Evolutionary conservation across 2,797 vertebrate genomes (phyloP).

Genomic region (Tenualosa ilisha): DNA sequence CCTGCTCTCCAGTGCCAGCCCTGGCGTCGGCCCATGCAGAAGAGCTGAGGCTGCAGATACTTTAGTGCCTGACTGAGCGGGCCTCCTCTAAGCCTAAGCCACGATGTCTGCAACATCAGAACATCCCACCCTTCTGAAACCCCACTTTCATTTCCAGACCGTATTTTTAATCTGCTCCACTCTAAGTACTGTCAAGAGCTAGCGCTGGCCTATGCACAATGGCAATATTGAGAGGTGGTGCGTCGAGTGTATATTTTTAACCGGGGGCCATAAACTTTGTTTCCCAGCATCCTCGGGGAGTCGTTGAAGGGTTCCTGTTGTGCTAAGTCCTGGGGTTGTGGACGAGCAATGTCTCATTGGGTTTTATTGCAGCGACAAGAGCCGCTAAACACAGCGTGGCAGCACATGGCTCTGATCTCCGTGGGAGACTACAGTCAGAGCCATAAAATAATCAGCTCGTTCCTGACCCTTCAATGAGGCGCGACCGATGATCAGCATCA

Average conservation of each 20-base stretch:
- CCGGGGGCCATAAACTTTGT: background rate
- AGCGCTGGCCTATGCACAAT: background rate
- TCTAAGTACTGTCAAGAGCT: background rate
- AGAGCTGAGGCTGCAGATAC: background rate
- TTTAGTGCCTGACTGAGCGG: background rate
- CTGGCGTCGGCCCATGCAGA: background rate
- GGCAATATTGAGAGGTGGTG: background rate
- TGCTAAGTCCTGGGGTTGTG: background rate
- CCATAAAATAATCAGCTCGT: slow-evolving; percentile 12
- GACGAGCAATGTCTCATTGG: background rate
- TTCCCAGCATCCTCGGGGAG: background rate
- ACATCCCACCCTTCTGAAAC: background rate
- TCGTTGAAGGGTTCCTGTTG: background rate
- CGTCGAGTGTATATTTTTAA: background rate
- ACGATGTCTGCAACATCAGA: background rate
- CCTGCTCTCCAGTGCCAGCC: slow-evolving; percentile 6
- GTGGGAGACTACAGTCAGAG: background rate
- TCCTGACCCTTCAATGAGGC: background rate
- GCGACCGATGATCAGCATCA: background rate
- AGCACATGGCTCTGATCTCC: background rate
- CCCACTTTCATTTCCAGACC: background rate
- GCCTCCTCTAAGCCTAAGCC: background rate
- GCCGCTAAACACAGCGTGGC: background rate
- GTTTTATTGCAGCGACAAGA: background rate
- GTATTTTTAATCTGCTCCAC: background rate